phyloP scores from a whole-genome alignment of 2,113 vertebrate genomes.

The Terrapene triunguis region DNA sequence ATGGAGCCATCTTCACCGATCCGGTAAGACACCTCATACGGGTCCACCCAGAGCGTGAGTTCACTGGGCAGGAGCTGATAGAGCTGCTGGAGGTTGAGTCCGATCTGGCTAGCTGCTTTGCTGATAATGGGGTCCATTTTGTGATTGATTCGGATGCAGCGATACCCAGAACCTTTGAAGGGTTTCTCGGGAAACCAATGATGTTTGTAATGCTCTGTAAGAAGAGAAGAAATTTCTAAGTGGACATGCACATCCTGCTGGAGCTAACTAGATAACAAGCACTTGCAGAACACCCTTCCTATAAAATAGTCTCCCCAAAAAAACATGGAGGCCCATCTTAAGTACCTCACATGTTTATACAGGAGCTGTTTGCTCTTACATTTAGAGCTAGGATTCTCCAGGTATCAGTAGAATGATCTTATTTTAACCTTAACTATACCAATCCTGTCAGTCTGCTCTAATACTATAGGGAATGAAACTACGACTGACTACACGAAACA shows the following conservation, averaged over 20 bases:
- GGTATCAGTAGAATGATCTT: not conserved
- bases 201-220: slow-evolving; percentile 87
- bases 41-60: slow-evolving; percentile 91
- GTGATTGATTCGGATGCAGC: slow-evolving; percentile 91
- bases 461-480: not conserved
- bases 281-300: not conserved
- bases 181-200: slow-evolving; percentile 91
- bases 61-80: slow-evolving; percentile 85
- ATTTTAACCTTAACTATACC: not conserved
- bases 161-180: slow-evolving; percentile 89
- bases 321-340: not conserved
- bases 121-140: slow-evolving; percentile 89
- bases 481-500: not conserved
- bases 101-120: slow-evolving; percentile 81
- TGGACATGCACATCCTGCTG: not conserved
- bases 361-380: not conserved
- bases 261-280: rapidly evolving
- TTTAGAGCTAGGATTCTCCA: not conserved
- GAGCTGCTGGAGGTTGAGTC: slow-evolving; percentile 83
- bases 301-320: not conserved
- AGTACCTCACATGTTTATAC: not conserved
- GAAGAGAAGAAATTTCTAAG: not conserved
- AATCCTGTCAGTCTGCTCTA: not conserved
- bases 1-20: slow-evolving; percentile 92
- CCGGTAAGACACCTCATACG: slow-evolving; percentile 89